These are phyloP conservation scores for Sesamia inferens DNA, from an alignment of 2,888 invertebrate genomes.

Conservation along the genomic window DNA sequence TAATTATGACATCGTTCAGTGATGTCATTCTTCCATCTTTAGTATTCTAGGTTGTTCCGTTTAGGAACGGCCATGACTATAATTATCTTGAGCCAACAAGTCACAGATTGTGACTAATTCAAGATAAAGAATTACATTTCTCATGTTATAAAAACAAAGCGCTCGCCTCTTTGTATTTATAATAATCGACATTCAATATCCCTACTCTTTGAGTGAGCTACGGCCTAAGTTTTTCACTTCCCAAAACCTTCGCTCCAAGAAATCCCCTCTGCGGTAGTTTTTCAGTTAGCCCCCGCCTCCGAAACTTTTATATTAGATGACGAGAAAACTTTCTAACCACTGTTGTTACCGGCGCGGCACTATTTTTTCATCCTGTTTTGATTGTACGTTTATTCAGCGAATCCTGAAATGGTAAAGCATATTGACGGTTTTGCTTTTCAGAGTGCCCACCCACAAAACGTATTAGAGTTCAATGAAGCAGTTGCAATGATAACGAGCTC, in stretches of 20 bases:
- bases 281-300: conserved; percentile 71
- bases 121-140: background rate
- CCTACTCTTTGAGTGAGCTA: conserved; percentile 45
- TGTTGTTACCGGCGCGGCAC: conserved; percentile 36
- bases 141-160: conserved; percentile 13
- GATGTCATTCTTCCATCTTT: conserved; percentile 41
- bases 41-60: conserved; percentile 30
- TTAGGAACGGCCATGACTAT: conserved; percentile 17
- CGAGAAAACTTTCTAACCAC: conserved; percentile 67
- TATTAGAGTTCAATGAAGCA: conserved; percentile 18
- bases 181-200: conserved; percentile 42
- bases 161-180: conserved; percentile 22
- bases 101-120: conserved; percentile 3
- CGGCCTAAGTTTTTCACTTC: conserved; percentile 60
- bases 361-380: conserved; percentile 56
- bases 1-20: conserved; percentile 38
- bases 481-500: conserved; percentile 31
- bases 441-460: conserved; percentile 11
- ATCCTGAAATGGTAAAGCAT: conserved; percentile 35
- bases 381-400: conserved; percentile 40
- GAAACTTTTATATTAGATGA: conserved; percentile 77
- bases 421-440: conserved; percentile 37
- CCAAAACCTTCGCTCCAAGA: conserved; percentile 55
- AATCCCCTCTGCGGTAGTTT: conserved; percentile 70
- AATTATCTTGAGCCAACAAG: conserved; percentile 6